These are phyloP conservation scores for Ibidorhyncha struthersii DNA, from an alignment of 2,113 vertebrate genomes.

Conservation along the genomic window DNA sequence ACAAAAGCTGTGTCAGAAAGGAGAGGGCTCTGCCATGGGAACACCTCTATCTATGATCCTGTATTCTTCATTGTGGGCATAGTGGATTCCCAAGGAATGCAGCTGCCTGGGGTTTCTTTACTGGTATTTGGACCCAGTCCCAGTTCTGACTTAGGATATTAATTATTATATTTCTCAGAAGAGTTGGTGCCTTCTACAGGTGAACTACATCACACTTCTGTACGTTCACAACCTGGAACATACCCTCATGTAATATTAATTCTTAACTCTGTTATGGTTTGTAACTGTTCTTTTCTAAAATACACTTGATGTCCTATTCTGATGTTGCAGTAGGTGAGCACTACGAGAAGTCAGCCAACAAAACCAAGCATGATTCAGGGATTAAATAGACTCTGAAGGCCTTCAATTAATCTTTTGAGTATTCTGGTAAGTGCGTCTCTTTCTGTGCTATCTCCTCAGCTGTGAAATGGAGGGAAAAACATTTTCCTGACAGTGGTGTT, in stretches of 20 bases:
- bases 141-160: neutral
- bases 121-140: no score
- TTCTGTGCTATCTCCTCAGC: neutral
- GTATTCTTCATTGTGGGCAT: neutral
- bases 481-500: neutral
- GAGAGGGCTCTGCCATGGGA: neutral
- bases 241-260: neutral
- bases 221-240: neutral
- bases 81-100: neutral
- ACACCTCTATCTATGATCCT: rapidly evolving
- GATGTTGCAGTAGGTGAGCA: neutral
- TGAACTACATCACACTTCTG: neutral
- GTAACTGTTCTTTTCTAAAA: neutral
- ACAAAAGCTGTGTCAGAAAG: neutral
- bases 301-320: neutral
- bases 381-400: neutral
- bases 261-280: neutral
- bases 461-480: neutral
- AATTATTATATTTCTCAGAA: neutral
- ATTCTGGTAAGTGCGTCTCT: neutral
- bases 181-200: neutral
- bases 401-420: neutral
- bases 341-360: neutral
- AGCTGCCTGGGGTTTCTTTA: neutral
- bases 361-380: neutral